These are phyloP conservation scores for Holocentrus rufus DNA, from an alignment of 2,797 vertebrate genomes.

Conservation along the genomic window DNA sequence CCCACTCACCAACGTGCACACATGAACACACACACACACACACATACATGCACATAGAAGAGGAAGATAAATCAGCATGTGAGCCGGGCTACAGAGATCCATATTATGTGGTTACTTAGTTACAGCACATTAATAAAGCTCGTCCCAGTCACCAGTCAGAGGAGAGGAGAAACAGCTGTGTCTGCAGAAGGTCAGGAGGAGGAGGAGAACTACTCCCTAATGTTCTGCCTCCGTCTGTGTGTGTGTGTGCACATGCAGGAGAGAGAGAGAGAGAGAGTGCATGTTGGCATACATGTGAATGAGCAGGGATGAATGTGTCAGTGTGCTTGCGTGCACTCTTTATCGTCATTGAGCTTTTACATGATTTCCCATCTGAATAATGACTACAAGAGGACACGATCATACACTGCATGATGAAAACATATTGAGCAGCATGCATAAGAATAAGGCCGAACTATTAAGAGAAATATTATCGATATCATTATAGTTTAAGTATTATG, in stretches of 20 bases:
- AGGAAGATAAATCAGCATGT: constrained; percentile 69
- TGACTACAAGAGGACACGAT: constrained; percentile 16
- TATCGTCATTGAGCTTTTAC: constrained; percentile 32
- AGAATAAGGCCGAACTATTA: too few relatives aligned
- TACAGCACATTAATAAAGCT: constrained; percentile 77
- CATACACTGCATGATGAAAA: constrained; percentile 34
- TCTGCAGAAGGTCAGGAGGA: constrained; percentile 69
- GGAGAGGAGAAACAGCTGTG: constrained; percentile 74
- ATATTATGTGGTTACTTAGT: constrained; percentile 80
- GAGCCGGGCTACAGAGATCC: constrained; percentile 67
- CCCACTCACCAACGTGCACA: constrained; percentile 22
- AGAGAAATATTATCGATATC: too few relatives aligned
- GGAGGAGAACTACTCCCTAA: constrained; percentile 63
- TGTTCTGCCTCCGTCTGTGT: constrained; percentile 16
- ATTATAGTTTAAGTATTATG: too few relatives aligned
- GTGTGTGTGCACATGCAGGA: constrained; percentile 2
- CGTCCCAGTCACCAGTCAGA: constrained; percentile 62
- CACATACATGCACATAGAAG: constrained; percentile 18
- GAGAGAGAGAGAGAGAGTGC: background rate
- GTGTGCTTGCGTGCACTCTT: constrained; percentile 30
- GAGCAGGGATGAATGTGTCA: constrained; percentile 17
- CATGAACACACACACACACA: constrained; percentile 40
- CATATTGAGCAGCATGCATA: constrained; percentile 36
- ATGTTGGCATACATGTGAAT: background rate
- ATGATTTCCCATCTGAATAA: constrained; percentile 36